These are phyloP conservation scores for Stenotaenia linearis DNA, from an alignment of 2,888 invertebrate genomes.

Conservation along the genomic window DNA sequence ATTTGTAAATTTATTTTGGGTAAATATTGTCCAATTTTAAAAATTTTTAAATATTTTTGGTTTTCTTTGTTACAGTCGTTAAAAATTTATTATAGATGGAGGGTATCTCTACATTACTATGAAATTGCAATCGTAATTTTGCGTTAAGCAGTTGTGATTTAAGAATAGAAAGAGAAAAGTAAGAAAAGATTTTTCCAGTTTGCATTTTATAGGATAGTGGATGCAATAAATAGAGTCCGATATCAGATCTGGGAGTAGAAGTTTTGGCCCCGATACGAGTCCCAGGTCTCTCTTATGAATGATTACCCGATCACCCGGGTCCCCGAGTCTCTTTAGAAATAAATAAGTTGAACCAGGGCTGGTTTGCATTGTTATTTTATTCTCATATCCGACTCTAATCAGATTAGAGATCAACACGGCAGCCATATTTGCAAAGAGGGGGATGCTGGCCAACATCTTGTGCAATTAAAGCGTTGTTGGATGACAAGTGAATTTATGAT, in stretches of 20 bases:
- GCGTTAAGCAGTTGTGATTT: too few species aligned
- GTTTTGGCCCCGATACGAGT: constrained; percentile 18
- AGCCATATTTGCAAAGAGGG: constrained; percentile 20
- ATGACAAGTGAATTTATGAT: constrained; percentile 28
- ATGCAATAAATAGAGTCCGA: background rate
- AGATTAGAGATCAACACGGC: constrained; percentile 21
- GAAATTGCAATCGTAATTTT: too few species aligned
- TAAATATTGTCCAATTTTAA: too few species aligned
- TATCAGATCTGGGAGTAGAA: constrained; percentile 6
- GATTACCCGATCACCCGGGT: background rate
- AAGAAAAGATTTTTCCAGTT: background rate
- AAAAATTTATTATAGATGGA: too few species aligned
- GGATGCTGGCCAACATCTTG: constrained; percentile 29
- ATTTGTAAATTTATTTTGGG: too few species aligned
- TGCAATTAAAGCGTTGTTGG: constrained; percentile 26
- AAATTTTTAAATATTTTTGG: too few species aligned
- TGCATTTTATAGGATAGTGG: background rate
- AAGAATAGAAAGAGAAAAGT: too few species aligned
- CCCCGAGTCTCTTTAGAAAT: constrained; percentile 19
- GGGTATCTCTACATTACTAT: too few species aligned
- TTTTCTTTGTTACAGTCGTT: too few species aligned
- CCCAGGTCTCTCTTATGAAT: constrained; percentile 12
- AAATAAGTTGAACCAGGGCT: constrained; percentile 13
- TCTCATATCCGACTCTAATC: constrained; percentile 15
- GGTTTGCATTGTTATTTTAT: constrained; percentile 21